These are phyloP conservation scores for Gasteruption jaculator DNA, from an alignment of 2,888 invertebrate genomes.

Conservation along the genomic window DNA sequence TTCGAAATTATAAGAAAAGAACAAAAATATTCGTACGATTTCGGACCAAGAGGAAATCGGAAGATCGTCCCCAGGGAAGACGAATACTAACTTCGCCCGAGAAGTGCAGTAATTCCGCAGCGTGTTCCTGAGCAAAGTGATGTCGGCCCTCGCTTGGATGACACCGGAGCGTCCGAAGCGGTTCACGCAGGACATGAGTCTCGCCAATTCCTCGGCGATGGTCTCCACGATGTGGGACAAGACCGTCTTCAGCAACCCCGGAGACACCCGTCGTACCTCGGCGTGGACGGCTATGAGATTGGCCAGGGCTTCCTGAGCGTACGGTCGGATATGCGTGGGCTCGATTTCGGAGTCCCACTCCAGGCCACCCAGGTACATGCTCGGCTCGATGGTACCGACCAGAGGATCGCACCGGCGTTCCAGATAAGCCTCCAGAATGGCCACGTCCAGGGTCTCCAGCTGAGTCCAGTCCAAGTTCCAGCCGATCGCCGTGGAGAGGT, in stretches of 20 bases:
- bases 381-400: slow-evolving; percentile 93
- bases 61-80: too few relatives aligned
- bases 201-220: slow-evolving; percentile 86
- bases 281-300: slow-evolving; percentile 76
- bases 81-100: slow-evolving; percentile 64
- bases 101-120: slow-evolving; percentile 63
- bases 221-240: slow-evolving; percentile 80
- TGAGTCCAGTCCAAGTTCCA: slow-evolving; percentile 58
- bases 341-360: slow-evolving; percentile 77
- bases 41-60: too few relatives aligned
- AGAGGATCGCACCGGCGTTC: slow-evolving; percentile 92
- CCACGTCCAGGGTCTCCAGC: slow-evolving; percentile 58
- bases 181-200: slow-evolving; percentile 77
- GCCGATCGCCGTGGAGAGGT: slow-evolving; percentile 48
- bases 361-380: slow-evolving; percentile 89
- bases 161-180: slow-evolving; percentile 67
- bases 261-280: slow-evolving; percentile 74
- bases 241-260: slow-evolving; percentile 70
- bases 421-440: slow-evolving; percentile 74
- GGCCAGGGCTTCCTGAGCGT: slow-evolving; percentile 83
- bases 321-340: slow-evolving; percentile 76
- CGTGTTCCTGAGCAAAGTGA: slow-evolving; percentile 64
- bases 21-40: too few relatives aligned
- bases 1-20: slow-evolving; percentile 21
- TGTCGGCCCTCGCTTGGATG: slow-evolving; percentile 76